A percentile compares a stretch with the other conserved stretches of the same genome.
phyloP scores from a whole-genome alignment of 2,888 invertebrate species.

The Dichetophora obliterata region DNA sequence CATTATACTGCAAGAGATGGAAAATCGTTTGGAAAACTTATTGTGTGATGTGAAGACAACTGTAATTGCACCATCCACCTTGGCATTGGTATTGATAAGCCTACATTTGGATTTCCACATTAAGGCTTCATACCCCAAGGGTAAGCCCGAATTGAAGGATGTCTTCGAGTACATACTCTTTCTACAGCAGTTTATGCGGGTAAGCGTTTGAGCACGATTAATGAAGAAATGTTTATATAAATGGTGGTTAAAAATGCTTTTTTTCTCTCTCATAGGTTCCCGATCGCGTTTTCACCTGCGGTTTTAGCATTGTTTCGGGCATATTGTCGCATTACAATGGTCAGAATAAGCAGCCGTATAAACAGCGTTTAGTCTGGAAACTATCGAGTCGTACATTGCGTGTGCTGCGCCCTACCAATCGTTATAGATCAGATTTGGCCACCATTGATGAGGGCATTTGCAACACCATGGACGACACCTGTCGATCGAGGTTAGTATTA shows the following conservation, averaged over 20 bases:
- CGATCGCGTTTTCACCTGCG: conserved; percentile 75
- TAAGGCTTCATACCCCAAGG: conserved; percentile 68
- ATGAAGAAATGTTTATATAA: not conserved
- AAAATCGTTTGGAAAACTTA: conserved; percentile 80
- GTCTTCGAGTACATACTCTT: conserved; percentile 80
- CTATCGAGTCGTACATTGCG: conserved; percentile 79
- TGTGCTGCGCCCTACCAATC: conserved; percentile 81
- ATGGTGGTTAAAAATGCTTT: not conserved
- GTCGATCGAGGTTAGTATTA: conserved; percentile 66
- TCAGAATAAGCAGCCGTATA: conserved; percentile 76
- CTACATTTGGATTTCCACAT: conserved; percentile 76
- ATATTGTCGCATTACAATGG: conserved; percentile 82
- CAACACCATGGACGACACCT: conserved; percentile 67
- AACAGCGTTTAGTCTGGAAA: conserved; percentile 83
- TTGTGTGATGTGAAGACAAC: conserved; percentile 82
- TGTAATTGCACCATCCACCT: conserved; percentile 79
- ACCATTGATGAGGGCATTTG: conserved; percentile 79
- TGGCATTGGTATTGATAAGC: conserved; percentile 84
- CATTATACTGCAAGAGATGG: conserved; percentile 74
- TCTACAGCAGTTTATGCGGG: conserved; percentile 80
- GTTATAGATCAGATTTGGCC: conserved; percentile 79
- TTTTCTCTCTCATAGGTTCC: conserved; percentile 72
- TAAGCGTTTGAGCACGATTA: conserved; percentile 66
- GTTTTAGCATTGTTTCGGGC: conserved; percentile 75
- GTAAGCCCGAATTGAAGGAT: conserved; percentile 73